Base-by-base conservation (phyloP, 2,888 invertebrate genomes). In the Hirtodrosophila cameraria region DNA sequence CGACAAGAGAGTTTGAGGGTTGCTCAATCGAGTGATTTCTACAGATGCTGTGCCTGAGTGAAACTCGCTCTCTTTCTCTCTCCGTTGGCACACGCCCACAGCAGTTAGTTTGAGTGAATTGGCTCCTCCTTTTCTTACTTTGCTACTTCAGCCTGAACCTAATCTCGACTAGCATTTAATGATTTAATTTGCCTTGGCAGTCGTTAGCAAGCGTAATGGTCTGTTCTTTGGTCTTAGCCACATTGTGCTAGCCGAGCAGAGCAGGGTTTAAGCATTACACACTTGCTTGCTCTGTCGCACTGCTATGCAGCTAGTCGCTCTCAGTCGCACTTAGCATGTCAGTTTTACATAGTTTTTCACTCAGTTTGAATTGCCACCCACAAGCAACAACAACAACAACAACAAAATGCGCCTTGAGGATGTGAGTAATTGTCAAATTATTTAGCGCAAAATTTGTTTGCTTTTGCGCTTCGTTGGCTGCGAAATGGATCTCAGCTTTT, bases 161-260 rank as follows among this genome's bases (percentile, higher is more conserved):
- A 75, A 81, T 81, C 80, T 81, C 65, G 67, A 65, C 73, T 84
- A 88, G 81, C 77, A 87, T 88, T 89, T 90, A 90, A 90, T 90
- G 90, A 90, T 90, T 90, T 90, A 90, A 90, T 90, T 90, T 90
- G 89, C 87, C 88, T n/a, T 83, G 86, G 88, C 86, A 86, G 89
- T 90, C 90, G 90, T 90, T 90, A 88, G 88, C 82, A 88, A 81
- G 86, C 88, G 89, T 89, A 89, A 89, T 89, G 89, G 89, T 88
- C 85, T 89, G 88, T 88, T 86, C 83, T 66, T 67, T 67, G 76
- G 83, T 71, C 83, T 88, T 79, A 76, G 72, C 76, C 68, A 59
- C 76, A 60, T 45, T 49, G 48, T 46, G 68, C 39, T 55, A 27
- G 33, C 6, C 49, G 49, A 27, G 27, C 16, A 39, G 25, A 31